Conservation (phyloP, 2,888 invertebrate species). For the Zootermopsis nevadensis region DNA sequence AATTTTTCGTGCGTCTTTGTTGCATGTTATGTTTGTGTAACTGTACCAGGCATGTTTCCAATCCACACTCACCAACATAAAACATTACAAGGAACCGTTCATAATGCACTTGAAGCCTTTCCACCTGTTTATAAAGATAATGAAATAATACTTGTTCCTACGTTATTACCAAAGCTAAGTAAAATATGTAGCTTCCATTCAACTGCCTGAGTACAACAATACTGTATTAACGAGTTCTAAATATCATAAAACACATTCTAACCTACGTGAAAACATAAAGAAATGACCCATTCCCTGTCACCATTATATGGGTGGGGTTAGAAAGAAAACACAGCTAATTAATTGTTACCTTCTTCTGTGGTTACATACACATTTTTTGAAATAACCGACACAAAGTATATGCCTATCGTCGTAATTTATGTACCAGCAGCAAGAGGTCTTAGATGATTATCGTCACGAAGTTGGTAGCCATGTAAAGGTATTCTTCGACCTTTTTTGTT, state of each 20-base stretch:
- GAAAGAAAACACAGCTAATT: conserved; percentile 7
- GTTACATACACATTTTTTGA: conserved; percentile 19
- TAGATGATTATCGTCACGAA: conserved; percentile 31
- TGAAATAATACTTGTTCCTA: too few species aligned
- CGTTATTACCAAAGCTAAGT: too few species aligned
- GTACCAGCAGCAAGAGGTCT: conserved; percentile 24
- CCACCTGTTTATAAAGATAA: too few species aligned
- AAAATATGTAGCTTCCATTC: background rate
- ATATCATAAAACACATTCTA: conserved; percentile 13
- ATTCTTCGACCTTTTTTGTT: conserved; percentile 1
- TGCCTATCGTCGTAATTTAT: conserved; percentile 27
- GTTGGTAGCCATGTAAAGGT: conserved; percentile 32
- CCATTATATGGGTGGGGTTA: conserved; percentile 30
- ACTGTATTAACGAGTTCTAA: background rate
- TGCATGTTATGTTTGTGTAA: too few species aligned
- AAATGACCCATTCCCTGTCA: conserved; percentile 29
- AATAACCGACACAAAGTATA: conserved; percentile 26
- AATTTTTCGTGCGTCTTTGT: too few species aligned
- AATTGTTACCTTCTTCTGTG: conserved; percentile 21
- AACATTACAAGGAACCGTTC: too few species aligned
- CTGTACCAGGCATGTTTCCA: too few species aligned
- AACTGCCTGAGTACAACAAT: background rate
- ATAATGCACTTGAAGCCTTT: too few species aligned
- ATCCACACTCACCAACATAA: too few species aligned
- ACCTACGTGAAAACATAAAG: conserved; percentile 16